Evolutionary conservation across 2,888 invertebrate genomes (phyloP).

Genomic region (Rhimphoctona megacephalus): DNA sequence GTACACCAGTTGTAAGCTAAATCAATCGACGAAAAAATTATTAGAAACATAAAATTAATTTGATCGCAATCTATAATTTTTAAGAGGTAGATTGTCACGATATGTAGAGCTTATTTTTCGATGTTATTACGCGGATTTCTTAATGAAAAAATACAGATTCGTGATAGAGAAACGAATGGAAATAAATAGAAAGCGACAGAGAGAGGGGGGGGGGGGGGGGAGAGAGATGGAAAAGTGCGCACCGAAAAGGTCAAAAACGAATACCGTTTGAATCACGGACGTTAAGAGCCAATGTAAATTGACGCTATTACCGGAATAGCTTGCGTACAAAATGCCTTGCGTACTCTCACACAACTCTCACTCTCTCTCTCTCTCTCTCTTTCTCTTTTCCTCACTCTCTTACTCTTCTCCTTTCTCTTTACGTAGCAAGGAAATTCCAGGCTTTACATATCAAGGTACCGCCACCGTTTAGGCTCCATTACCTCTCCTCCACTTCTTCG

Average conservation of each 20-base stretch:
- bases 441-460: conserved; percentile 82
- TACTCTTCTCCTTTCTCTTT: conserved; percentile 14
- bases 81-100: too few species aligned
- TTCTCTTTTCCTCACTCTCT: not conserved
- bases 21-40: not conserved
- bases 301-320: conserved; percentile 79
- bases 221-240: conserved; percentile 18
- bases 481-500: conserved; percentile 69
- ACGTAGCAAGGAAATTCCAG: conserved; percentile 78
- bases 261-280: conserved; percentile 76
- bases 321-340: conserved; percentile 73
- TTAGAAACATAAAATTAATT: conserved; percentile 1
- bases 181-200: too few species aligned
- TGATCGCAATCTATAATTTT: too few species aligned
- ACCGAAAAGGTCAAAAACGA: conserved; percentile 75
- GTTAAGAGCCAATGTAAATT: conserved; percentile 81
- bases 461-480: conserved; percentile 82
- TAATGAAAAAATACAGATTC: too few species aligned
- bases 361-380: conserved; percentile 8
- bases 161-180: too few species aligned
- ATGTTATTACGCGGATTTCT: too few species aligned
- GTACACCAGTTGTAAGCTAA: too few species aligned
- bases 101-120: too few species aligned
- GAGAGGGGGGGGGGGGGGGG: too few species aligned
- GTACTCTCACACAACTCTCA: conserved; percentile 41